Percentiles rank a stretch among this genome's conserved stretches.
Evolutionary conservation across 2,888 invertebrate genomes (phyloP).

Genomic region (Bellardia bayeri): DNA sequence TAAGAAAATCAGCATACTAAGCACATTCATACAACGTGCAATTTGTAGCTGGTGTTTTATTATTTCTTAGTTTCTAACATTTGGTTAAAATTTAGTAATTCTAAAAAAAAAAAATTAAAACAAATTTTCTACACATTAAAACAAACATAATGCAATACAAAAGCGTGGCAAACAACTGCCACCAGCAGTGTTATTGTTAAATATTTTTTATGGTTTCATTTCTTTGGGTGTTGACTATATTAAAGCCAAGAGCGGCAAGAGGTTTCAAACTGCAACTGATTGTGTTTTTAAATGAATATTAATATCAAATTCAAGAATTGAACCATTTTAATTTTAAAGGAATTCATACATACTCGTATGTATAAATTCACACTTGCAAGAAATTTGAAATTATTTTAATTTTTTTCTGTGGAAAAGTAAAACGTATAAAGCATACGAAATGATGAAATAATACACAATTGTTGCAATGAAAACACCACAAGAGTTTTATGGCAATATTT

Average conservation of each 20-base stretch:
- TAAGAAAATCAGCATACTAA: conserved; percentile 49
- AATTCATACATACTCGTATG: background rate
- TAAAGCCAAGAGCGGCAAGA: conserved; percentile 12
- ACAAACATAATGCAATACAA: background rate
- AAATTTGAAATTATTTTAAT: conserved; percentile 26
- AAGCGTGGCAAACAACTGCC: background rate
- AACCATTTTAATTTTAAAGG: background rate
- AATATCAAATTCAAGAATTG: conserved; percentile 1
- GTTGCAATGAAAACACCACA: conserved; percentile 38
- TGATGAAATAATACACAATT: conserved; percentile 38
- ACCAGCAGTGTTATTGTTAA: conserved; percentile 6
- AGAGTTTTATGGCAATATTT: conserved; percentile 61
- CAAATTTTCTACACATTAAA: background rate
- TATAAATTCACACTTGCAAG: background rate
- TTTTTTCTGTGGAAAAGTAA: background rate
- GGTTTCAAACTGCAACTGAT: background rate
- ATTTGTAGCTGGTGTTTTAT: conserved; percentile 50
- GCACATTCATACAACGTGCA: conserved; percentile 60
- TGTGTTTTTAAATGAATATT: background rate
- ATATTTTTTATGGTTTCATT: conserved; percentile 3
- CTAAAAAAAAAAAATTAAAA: background rate
- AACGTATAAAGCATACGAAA: background rate
- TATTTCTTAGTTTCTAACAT: conserved; percentile 28
- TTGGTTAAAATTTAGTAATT: conserved; percentile 44
- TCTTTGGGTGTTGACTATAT: conserved; percentile 5